phyloP scores from a whole-genome alignment of 2,888 invertebrate genomes.

The Agrochola lota region DNA sequence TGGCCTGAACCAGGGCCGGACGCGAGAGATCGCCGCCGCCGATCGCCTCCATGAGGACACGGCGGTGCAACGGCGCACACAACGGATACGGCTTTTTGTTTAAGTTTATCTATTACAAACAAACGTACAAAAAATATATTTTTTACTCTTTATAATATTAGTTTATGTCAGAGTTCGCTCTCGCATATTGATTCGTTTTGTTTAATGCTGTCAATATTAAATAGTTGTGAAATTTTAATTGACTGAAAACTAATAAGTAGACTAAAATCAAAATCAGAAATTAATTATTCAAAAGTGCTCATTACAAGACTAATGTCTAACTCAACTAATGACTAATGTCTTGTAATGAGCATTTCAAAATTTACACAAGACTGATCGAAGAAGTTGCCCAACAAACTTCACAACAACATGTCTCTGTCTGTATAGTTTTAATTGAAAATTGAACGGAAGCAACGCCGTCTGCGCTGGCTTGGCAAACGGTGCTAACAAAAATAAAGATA shows the following conservation, averaged over 20 bases:
- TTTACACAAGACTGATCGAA: not conserved
- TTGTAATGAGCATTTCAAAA: not conserved
- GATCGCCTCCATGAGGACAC: no score
- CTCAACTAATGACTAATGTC: no score
- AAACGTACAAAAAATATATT: no score
- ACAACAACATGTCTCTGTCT: not conserved
- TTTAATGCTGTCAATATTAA: not conserved
- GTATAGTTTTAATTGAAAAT: slow-evolving; percentile 33
- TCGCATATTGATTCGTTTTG: not conserved
- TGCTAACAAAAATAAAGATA: slow-evolving; percentile 19
- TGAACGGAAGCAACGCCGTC: slow-evolving; percentile 2
- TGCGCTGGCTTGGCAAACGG: not conserved
- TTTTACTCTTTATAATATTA: no score
- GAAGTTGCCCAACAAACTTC: slow-evolving; percentile 4
- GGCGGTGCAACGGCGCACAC: no score
- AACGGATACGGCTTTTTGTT: no score
- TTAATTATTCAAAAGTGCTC: not conserved
- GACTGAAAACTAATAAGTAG: not conserved
- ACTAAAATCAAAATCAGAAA: not conserved
- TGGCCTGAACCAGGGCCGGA: no score
- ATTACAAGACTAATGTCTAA: no score
- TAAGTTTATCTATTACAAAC: no score
- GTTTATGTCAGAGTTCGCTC: no score
- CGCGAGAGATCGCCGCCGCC: no score
- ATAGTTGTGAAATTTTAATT: not conserved